Percentiles rank a stretch among this genome's conserved stretches.
Evolutionary conservation across 1,140 invertebrate genomes (phyloP).

Genomic region (Spodoptera litura): DNA sequence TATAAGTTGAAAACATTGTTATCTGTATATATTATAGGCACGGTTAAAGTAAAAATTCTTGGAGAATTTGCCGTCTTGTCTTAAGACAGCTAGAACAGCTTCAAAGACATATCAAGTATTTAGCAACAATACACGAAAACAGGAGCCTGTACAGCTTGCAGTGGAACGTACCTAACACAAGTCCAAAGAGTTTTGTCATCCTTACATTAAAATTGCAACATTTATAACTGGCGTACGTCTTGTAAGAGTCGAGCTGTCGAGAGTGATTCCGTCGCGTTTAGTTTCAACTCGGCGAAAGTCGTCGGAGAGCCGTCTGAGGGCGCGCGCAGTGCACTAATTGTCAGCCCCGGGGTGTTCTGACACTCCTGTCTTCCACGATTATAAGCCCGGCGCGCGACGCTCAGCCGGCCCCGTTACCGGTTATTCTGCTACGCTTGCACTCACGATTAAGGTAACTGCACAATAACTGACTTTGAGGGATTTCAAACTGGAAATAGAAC

Average conservation of each 20-base stretch:
- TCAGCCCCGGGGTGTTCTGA: slow-evolving; percentile 56
- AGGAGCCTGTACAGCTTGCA: neutral
- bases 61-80: too few species aligned
- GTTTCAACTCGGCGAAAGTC: slow-evolving; percentile 60
- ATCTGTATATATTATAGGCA: too few species aligned
- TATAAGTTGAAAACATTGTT: too few species aligned
- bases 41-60: too few species aligned
- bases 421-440: slow-evolving; percentile 10
- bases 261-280: slow-evolving; percentile 65
- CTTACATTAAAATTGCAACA: slow-evolving; percentile 34
- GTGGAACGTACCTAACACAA: neutral
- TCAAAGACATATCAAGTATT: slow-evolving; percentile 21
- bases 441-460: slow-evolving; percentile 4
- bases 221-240: slow-evolving; percentile 33
- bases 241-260: slow-evolving; percentile 43
- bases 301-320: slow-evolving; percentile 69
- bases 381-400: slow-evolving; percentile 8
- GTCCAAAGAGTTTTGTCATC: slow-evolving; percentile 8
- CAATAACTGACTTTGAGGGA: neutral
- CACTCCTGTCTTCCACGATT: slow-evolving; percentile 34
- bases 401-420: slow-evolving; percentile 15
- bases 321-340: slow-evolving; percentile 71
- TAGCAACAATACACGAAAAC: neutral
- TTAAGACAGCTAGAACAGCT: neutral
- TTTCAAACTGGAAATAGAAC: too few species aligned